Evolutionary conservation across 2,888 invertebrate species (phyloP), one percentile per base, ranked within the genome.

Genomic region (Eulithis testata): DNA sequence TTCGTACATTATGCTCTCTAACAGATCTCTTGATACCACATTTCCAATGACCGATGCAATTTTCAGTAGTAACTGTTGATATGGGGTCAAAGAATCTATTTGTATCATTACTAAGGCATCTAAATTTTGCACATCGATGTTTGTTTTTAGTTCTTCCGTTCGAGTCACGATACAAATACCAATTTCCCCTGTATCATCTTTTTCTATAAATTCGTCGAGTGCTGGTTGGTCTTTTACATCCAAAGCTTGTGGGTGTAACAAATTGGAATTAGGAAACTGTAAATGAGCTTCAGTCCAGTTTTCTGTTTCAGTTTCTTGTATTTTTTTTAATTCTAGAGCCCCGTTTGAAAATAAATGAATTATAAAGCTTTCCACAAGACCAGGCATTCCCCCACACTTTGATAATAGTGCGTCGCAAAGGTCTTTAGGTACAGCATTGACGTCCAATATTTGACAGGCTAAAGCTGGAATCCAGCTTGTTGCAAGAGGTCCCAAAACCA

Each of bases 361-460:
- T 11, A 94, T 82, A 68, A 93, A 94, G 69, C 87, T 87, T 78
- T 94, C 94, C 31, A 94, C 87, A 66, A 93, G 85, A 8, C 94
- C 94, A 1, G 95, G 94, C 71, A 89, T 79, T 37, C 94, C 93
- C 69, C 90, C 88, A 72, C 94, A 94, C 79, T 90, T 93, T 50
- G 76, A 74, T 66, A 74, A 79, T 2, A 94, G 81, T 44, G 93
- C 90, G 78, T 87, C 85, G 65, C 94, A 91, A 59, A 95, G 81
- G 63, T 93, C 91, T 53, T 79, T 81, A 0, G 95, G 92, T 21
- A 95, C 94, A 1, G 93, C 95, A 55, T 88, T 82, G 0, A 95
- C 94, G 56, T 94, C 93, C 69, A 95, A 83, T 75, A 95, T 90
- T 83, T 95, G 95, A 71, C 95, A 95, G 37, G 94, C 94, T 37